phyloP scores from a whole-genome alignment of 2,797 vertebrate genomes.

The Sebastes hopkinsi region DNA sequence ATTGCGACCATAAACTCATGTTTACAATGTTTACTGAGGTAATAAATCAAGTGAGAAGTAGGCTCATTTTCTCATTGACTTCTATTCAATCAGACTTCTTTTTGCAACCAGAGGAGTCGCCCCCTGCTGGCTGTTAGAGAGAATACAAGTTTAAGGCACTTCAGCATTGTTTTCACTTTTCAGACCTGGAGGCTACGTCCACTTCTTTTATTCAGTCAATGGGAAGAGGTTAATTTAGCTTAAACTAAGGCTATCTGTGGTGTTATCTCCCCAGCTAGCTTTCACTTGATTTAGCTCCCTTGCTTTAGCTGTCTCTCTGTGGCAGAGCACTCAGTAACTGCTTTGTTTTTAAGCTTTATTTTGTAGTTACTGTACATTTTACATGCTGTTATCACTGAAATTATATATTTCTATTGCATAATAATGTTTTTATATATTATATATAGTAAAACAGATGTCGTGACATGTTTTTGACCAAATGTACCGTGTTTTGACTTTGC shows the following conservation, averaged over 20 bases:
- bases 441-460: background rate
- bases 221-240: background rate
- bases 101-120: background rate
- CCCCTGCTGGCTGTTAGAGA: background rate
- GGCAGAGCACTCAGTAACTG: background rate
- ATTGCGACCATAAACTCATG: background rate
- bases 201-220: background rate
- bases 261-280: no score
- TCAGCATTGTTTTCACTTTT: background rate
- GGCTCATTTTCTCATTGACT: background rate
- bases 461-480: no score
- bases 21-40: background rate
- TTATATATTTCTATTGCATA: background rate
- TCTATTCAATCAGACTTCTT: background rate
- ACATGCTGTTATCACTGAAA: background rate
- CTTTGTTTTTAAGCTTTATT: background rate
- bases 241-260: background rate
- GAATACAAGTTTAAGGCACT: background rate
- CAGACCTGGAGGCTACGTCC: background rate
- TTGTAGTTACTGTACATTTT: background rate
- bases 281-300: background rate
- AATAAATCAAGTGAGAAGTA: background rate
- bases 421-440: background rate
- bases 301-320: accelerated
- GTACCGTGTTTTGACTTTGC: background rate